Base-by-base conservation (phyloP, 1,140 invertebrate species). In the Bilobella aurantiaca region DNA sequence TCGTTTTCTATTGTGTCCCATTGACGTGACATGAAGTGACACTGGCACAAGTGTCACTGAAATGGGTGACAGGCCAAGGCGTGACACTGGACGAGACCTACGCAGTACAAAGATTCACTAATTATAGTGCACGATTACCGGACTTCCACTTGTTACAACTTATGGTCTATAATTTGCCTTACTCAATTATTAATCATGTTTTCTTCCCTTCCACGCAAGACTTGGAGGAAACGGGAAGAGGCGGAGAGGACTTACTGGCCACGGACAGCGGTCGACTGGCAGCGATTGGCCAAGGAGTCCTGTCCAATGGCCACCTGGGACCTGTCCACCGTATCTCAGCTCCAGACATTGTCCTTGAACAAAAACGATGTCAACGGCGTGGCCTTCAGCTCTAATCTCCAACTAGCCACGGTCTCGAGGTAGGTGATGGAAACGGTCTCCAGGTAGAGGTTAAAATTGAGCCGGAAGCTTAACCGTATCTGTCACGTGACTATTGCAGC, bases 301-400 rank as follows among this genome's bases (percentile, higher is more conserved):
- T 56, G 25, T 27, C 37, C 25, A 27, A 72, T 72, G 58, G 42
- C 28, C 53, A 64, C 46, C 34, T 70, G 65, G 65, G 68, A 72
- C 58, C 49, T 66, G 28, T 61, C 46, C 3, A 12, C 46, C 32
- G 77, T 78, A 23, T 77, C 75, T 66, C 66, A 77, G 58, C 67
- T 85, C 31, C 83, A 85, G 75, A 81, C 74, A 28, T 70, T 86
- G 1, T 75, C 76, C 28, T 74, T 74, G 23, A 85, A 87, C 71
- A 79, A 78, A 0, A 86, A 82, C 71, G 86, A 88, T 76, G 80
- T 89, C 28, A 87, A 84, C 42, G 78, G 78, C 62, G 81, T 84
- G 46, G 83, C 84, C 75, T 85, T 86, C 74, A 80, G 80, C 16
- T 78, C 80, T 12, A 81, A 84, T 74, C 81, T 77, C 69, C 78